Evolutionary conservation across 2,797 vertebrate species (phyloP), one percentile per base, ranked within the genome.

Genomic region (Cirrhinus molitorella): DNA sequence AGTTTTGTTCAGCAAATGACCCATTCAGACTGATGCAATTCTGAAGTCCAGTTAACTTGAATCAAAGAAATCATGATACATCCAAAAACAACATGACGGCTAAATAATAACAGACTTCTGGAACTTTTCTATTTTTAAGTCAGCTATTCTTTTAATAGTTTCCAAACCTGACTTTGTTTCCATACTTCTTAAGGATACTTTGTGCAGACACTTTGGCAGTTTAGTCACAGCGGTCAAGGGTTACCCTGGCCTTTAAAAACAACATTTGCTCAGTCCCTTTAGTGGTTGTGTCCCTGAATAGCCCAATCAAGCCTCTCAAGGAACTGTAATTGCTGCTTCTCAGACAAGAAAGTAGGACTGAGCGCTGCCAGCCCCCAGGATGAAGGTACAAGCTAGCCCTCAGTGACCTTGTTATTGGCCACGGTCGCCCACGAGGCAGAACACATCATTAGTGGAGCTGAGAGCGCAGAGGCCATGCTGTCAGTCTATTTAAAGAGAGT

Each of bases 401-500:
- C 31, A 34, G 49, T 70, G 78, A 85, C 79, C 79, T 83, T 85
- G 72, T 78, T 77, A 78, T 63, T 72, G 55, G 45, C 55, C 13
- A 37, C 11, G 23, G 51, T 31, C 23, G 12, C 65, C 68, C 55
- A 57, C 19, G 23, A 75, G 76, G 70, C 40, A 47, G 85, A 68
- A 72, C 47, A 47, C 66, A 63, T 83, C 68, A 79, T 79, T 79
- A 66, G 23, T 49, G 19, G 68, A 78, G 28, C 37, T 31, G 45
- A 71, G 31, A 72, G 67, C 14, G 21, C 73, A 63, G 25, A 47
- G 37, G 53, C 79, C 73, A 61, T 65, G 55, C 66, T 85, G 75
- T 84, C 61, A 78, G 43, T 53, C 71, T 87, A 77, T 87, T 84
- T 81, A 72, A 74, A 72, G 74, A 78, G 67, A 55, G 16, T 74